Conservation (phyloP, 2,113 vertebrate species). For the Seriola quinqueradiata region DNA sequence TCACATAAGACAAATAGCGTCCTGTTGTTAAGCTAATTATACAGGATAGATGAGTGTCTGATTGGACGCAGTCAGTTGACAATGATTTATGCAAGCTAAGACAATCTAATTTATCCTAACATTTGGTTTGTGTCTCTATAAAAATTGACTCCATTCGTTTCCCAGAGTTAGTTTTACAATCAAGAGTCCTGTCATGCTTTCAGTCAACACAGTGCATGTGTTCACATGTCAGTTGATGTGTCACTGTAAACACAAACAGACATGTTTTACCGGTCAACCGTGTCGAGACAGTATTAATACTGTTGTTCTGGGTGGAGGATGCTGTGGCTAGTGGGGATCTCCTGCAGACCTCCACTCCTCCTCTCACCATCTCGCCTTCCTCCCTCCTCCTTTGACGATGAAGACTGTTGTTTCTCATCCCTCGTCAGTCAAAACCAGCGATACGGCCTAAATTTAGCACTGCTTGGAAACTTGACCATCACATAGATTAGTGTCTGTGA, state of each 20-base stretch:
- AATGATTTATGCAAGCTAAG: slow-evolving; percentile 62
- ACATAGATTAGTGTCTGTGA: slow-evolving; percentile 63
- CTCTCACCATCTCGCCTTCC: background rate
- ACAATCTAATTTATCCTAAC: slow-evolving; percentile 52
- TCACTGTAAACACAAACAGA: slow-evolving; percentile 11
- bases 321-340: background rate
- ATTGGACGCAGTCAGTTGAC: slow-evolving; percentile 59
- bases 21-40: slow-evolving; percentile 67
- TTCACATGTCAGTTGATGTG: slow-evolving; percentile 18
- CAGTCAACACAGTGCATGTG: slow-evolving; percentile 21
- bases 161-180: slow-evolving; percentile 45
- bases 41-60: slow-evolving; percentile 58
- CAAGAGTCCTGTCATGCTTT: slow-evolving; percentile 30
- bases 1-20: slow-evolving; percentile 48
- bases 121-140: slow-evolving; percentile 54
- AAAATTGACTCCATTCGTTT: slow-evolving; percentile 47
- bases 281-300: slow-evolving; percentile 12
- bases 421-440: slow-evolving; percentile 24
- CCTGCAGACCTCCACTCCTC: background rate
- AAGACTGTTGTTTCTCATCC: slow-evolving; percentile 21
- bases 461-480: slow-evolving; percentile 61
- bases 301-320: slow-evolving; percentile 7
- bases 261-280: slow-evolving; percentile 11
- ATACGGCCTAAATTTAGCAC: slow-evolving; percentile 62
- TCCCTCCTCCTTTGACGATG: background rate